These are phyloP conservation scores for Haliclona indistincta DNA, from an alignment of 37 sponge, comb jelly and placozoan genomes.

Conservation along the genomic window DNA sequence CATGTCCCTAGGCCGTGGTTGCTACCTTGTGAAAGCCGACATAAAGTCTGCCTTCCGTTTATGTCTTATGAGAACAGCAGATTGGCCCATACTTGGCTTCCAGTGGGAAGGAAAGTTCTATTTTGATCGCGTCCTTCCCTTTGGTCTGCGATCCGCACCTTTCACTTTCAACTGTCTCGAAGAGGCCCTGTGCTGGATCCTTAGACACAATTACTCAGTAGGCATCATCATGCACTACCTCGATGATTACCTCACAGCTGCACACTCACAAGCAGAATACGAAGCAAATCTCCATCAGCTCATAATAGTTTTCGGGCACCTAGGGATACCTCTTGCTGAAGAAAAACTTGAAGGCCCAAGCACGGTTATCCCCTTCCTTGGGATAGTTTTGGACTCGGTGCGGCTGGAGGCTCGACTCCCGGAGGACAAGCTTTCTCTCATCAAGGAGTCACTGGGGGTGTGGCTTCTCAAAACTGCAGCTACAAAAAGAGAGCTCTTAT, in stretches of 20 bases:
- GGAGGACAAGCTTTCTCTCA: not conserved
- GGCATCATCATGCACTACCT: constrained; percentile 4
- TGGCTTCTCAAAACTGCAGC: not conserved
- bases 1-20: not conserved
- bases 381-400: constrained; percentile 8
- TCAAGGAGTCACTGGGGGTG: not conserved
- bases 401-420: constrained; percentile 1
- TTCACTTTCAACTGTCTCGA: constrained; percentile 14
- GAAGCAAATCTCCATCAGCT: not conserved
- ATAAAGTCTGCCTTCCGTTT: not conserved
- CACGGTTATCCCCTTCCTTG: constrained; percentile 1
- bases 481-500: constrained; percentile 16
- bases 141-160: constrained; percentile 25
- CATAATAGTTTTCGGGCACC: not conserved
- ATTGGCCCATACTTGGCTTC: constrained; percentile 26
- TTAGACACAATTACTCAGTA: not conserved
- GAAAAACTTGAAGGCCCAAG: constrained; percentile 21
- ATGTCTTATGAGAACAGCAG: constrained; percentile 2
- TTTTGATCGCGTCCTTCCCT: constrained; percentile 33
- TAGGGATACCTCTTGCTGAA: not conserved
- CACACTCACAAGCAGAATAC: not conserved
- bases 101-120: constrained; percentile 15
- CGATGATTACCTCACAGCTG: constrained; percentile 15
- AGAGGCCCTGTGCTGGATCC: constrained; percentile 30
- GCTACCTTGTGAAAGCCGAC: not conserved